Evolutionary conservation across 2,113 vertebrate genomes (phyloP), one percentile per base, ranked within the genome.

Genomic region (Carollia perspicillata): DNA sequence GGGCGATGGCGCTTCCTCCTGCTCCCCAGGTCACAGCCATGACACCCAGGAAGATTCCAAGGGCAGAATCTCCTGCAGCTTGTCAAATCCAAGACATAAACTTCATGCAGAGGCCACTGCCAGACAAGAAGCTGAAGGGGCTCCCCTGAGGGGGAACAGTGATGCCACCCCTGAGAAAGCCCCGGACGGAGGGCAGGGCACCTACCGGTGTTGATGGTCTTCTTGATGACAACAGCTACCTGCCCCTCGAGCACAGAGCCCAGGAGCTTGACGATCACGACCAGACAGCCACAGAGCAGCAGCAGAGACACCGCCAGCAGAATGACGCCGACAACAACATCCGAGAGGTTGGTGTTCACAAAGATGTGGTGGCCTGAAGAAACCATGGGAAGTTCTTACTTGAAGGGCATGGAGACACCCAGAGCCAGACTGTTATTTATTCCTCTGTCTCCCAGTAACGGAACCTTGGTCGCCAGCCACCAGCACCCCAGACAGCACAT

Each of bases 231-330:
- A 3, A 98, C 83, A 0, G 99, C 99, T 51, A 99, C 99, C 98
- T 99, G 99, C 55, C 99, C 99, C 97, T 99, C 99, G 75, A 99
- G 99, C 98, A 99, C 99, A 22, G 99, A 99, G 98, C 99, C 99
- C 95, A 99, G 98, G 49, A 99, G 97, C 97, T 99, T 99, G 97
- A 99, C 99, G 0, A 99, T 99, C 94, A 99, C 97, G 96, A 99
- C 98, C 97, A 99, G 98, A 97, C 99, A 99, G 84, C 98, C 98
- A 49, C 99, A 99, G 69, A 99, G 98, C 87, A 99, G 84, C 12
- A 99, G 33, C 96, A 99, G 91, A 7, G 99, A 99, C 71, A 98
- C 13, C 2, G 98, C 98, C 80, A 99, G 98, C 3, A 99, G 98
- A 53, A 99, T 99, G 97, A 99, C 97, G 6, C 99, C 99, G 3